These are phyloP conservation scores for Sipunculus nudus DNA, from an alignment of 2,888 invertebrate species.

Conservation along the genomic window DNA sequence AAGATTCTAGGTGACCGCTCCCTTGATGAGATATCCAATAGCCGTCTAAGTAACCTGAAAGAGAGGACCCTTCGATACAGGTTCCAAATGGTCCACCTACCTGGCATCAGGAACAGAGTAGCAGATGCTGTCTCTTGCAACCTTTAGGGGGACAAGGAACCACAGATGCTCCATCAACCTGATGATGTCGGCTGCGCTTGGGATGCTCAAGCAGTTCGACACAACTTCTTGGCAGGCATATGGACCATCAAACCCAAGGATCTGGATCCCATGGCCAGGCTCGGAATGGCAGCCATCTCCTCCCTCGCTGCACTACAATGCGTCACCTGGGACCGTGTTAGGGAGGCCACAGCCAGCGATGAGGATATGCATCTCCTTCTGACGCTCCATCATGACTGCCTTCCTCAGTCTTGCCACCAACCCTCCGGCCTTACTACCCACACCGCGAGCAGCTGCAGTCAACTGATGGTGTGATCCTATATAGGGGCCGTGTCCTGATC, in stretches of 20 bases:
- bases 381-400: constrained; percentile 18
- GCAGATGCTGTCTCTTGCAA: constrained; percentile 35
- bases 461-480: constrained; percentile 28
- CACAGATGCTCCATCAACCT: too few species aligned
- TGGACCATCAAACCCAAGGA: too few species aligned
- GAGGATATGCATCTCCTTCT: constrained; percentile 20
- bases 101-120: constrained; percentile 7
- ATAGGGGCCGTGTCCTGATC: constrained; percentile 42
- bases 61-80: constrained; percentile 35
- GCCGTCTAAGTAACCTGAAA: constrained; percentile 38
- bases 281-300: too few species aligned
- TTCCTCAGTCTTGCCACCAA: constrained; percentile 12
- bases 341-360: constrained; percentile 35
- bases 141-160: constrained; percentile 23
- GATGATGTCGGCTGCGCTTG: too few species aligned
- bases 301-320: constrained; percentile 16
- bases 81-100: constrained; percentile 32
- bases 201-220: too few species aligned
- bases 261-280: too few species aligned
- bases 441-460: constrained; percentile 15
- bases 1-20: not conserved
- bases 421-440: constrained; percentile 16
- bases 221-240: too few species aligned
- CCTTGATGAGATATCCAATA: not conserved
- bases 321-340: constrained; percentile 40